Base-by-base conservation (phyloP, 2,888 invertebrate genomes). In the Netelia melanura region DNA sequence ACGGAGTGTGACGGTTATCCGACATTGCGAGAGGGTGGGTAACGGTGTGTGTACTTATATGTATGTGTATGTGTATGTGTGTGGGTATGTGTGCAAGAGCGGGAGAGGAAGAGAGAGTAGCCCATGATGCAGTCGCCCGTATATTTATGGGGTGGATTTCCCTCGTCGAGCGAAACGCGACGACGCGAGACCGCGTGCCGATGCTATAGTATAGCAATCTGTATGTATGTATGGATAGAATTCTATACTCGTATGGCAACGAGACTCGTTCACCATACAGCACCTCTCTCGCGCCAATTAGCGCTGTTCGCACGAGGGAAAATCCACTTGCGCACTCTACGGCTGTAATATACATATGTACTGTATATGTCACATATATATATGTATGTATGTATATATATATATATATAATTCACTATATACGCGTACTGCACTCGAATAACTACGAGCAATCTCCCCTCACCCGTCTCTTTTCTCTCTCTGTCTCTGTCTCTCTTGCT, bases 1-100 rank as follows among this genome's bases (percentile, higher is more conserved):
- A 64, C 71, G 72, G 61, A 52, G 86, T 84, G 87, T 89, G 90
- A 91, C 90, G 90, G 90, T 91, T 90, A 91, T 91, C 91, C 90
- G 90, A 90, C 90, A 67, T 64, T 76, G 48, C 76, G 65, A 56
- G 75, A 72, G 80, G 72, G 85, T 72, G 64, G 84, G 44, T 25
- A 44, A 44, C 21, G 48, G 38, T 23, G 76, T 64, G 70, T 21
- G 85, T 79, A 86, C 88, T 88, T 90, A 89, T 89, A 89, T 90
- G 64, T 56, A 54, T 23, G 79, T 44, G 65, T 1, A 23, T 43
- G 70, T 1, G 62, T 38, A 21, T 11, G 65, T 65, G 48, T 52
- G 70, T 30, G 56, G 64, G 71, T 74, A 21, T 21, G 76, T 64
- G 70, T 14, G 85, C 81, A 86, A 88, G 89, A 90, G 89, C 89